Evolutionary conservation across 2,888 invertebrate species (phyloP).

Genomic region (Chrysotoxum bicinctum): DNA sequence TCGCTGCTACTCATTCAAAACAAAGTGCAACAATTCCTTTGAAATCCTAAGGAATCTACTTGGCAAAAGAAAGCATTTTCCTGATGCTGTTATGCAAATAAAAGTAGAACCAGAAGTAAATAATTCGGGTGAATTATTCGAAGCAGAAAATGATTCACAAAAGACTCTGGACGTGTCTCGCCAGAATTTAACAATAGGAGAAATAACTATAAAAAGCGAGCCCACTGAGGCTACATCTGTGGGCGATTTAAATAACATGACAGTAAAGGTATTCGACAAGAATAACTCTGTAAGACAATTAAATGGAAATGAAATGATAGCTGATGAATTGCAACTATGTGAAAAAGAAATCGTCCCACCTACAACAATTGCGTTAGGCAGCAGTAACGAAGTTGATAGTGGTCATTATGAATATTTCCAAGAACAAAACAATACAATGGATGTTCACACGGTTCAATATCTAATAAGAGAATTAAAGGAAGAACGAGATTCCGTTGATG

Average conservation of each 20-base stretch:
- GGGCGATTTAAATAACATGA: no score
- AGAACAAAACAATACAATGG: background rate
- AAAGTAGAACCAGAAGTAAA: background rate
- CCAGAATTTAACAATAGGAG: background rate
- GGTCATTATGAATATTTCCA: background rate
- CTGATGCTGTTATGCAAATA: background rate
- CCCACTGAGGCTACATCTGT: background rate
- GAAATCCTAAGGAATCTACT: background rate
- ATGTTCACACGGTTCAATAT: conserved; percentile 3
- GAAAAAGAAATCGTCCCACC: background rate
- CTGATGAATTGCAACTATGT: background rate
- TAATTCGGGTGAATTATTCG: background rate
- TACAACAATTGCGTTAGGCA: no score
- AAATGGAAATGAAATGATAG: background rate
- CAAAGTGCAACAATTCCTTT: background rate
- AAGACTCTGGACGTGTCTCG: background rate
- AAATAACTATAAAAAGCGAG: background rate
- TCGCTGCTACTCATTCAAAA: conserved; percentile 8
- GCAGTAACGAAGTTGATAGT: background rate
- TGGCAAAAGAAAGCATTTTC: background rate
- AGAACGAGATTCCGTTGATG: background rate
- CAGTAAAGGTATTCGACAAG: background rate
- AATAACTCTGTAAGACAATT: background rate
- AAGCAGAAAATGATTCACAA: background rate
- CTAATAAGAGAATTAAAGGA: background rate